Base-by-base conservation (phyloP, 2,797 vertebrate genomes). In the Lacerta bilineata region DNA sequence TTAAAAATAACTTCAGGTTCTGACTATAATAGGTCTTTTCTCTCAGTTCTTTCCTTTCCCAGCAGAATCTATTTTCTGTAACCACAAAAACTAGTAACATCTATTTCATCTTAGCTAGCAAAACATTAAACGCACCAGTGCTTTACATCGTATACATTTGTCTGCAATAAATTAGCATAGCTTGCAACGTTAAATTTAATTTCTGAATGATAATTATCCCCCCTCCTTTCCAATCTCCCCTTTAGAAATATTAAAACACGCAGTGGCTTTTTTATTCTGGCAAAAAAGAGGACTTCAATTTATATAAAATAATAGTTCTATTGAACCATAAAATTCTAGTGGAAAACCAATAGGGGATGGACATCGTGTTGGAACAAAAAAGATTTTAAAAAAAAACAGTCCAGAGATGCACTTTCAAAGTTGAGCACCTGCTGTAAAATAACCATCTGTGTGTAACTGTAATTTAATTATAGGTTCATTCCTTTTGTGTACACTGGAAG, bases 381-480 rank as follows among this genome's bases (percentile, higher is more conserved):
- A 33, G 33, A 33, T 33, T 33, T 33, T 1, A 33, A 33, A 33
- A 33, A 33, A 94, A 92, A 94, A 92, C 90, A 92, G 90, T 94
- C 92, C 94, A 95, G 91, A 96, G 89, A 93, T 94, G 87, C 83
- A 91, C 88, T 96, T 96, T 95, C 92, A 93, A 95, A 96, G 95
- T 94, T 95, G 95, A 96, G 92, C 94, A 96, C 96, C 95, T 96
- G 95, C 96, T 96, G 93, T 95, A 96, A 96, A 96, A 96, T 96
- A 96, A 96, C 96, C 97, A 97, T 97, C 97, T 97, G 97, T 95
- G 95, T 96, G 96, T 96, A 96, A 95, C 94, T 95, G 93, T 97
- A 97, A 97, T 97, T 97, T 97, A 97, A 97, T 97, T 97, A 97
- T 94, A 93, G 93, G 91, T 92, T 97, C 90, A 95, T 95, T 96